Percentiles rank a stretch among this genome's conserved stretches.
These are phyloP conservation scores for Centropristis striata DNA, from an alignment of 2,113 vertebrate species.

Conservation along the genomic window DNA sequence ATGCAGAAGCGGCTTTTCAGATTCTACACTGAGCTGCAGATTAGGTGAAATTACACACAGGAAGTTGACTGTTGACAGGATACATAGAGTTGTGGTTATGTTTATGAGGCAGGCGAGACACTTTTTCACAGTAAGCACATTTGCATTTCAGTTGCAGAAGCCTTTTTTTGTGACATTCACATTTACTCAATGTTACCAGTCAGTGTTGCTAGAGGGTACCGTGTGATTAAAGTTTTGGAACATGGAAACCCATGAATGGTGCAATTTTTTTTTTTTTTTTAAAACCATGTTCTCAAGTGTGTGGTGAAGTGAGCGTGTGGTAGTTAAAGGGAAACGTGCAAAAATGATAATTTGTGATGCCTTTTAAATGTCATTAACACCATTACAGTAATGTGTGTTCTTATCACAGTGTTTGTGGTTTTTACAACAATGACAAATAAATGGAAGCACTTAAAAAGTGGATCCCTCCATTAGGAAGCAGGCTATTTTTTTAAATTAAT, in stretches of 20 bases:
- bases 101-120: slow-evolving; percentile 45
- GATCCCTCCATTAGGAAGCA: not conserved
- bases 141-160: slow-evolving; percentile 56
- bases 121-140: slow-evolving; percentile 63
- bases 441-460: not conserved
- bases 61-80: slow-evolving; percentile 82
- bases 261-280: no score
- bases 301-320: not conserved
- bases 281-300: not conserved
- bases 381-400: not conserved
- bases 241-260: slow-evolving; percentile 26
- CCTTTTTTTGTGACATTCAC: slow-evolving; percentile 47
- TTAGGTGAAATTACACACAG: slow-evolving; percentile 66
- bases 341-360: not conserved
- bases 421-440: not conserved
- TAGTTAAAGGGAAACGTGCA: not conserved
- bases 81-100: slow-evolving; percentile 82
- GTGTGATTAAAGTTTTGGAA: slow-evolving; percentile 6
- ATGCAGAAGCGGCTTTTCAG: not conserved
- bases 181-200: slow-evolving; percentile 39
- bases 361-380: not conserved
- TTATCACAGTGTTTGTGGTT: not conserved
- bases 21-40: slow-evolving; percentile 1
- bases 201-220: slow-evolving; percentile 20
- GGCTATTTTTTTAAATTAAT: not conserved